Conservation (phyloP, 2,888 invertebrate species). For the Pantelozetes paolii region DNA sequence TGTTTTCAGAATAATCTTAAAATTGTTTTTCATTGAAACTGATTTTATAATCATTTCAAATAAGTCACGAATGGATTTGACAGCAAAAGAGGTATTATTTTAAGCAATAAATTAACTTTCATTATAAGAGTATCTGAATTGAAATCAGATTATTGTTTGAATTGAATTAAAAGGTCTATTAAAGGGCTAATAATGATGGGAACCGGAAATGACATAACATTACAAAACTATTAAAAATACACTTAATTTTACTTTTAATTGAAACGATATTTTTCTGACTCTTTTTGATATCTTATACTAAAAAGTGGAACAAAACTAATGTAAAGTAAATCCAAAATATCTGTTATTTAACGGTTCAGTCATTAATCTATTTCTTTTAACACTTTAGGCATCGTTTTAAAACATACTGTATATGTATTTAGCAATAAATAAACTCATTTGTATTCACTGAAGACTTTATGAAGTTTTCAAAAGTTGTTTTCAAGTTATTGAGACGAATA, state of each 20-base stretch:
- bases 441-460: constrained; percentile 8
- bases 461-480: too few species aligned
- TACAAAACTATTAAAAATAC: neutral
- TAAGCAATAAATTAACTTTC: too few species aligned
- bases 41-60: too few species aligned
- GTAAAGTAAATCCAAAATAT: constrained; percentile 1
- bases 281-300: neutral
- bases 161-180: neutral
- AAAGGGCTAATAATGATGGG: neutral
- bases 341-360: neutral
- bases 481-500: neutral
- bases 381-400: constrained; percentile 26
- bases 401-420: neutral
- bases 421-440: neutral
- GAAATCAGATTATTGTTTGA: neutral
- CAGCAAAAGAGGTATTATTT: too few species aligned
- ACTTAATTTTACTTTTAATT: constrained; percentile 22
- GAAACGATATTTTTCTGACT: neutral
- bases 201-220: neutral
- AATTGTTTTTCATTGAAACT: too few species aligned
- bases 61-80: too few species aligned
- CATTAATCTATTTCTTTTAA: constrained; percentile 32
- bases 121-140: neutral
- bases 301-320: constrained; percentile 28
- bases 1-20: too few species aligned